Conservation (phyloP, 2,797 vertebrate genomes). For the Alfaro cultratus region DNA sequence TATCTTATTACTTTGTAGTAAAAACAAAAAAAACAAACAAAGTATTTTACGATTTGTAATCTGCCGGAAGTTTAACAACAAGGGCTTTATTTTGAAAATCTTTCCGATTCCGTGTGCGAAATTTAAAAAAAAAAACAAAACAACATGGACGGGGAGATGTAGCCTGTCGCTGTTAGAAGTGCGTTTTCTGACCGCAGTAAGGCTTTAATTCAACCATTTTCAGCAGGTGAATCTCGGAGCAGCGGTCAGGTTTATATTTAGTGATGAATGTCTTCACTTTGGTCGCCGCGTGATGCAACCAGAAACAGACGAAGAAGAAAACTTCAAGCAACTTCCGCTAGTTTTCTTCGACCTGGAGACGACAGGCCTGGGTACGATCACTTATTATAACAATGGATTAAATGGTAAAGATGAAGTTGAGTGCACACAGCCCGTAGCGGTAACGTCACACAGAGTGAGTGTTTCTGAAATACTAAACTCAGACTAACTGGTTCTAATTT, state of each 20-base stretch:
- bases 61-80: not conserved
- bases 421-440: not conserved
- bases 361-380: slow-evolving; percentile 73
- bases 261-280: not conserved
- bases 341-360: slow-evolving; percentile 85
- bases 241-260: not conserved
- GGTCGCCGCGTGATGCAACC: not conserved
- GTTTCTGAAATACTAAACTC: not conserved
- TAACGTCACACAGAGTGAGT: not conserved
- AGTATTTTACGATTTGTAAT: too few relatives aligned
- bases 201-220: not conserved
- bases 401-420: not conserved
- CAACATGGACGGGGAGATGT: not conserved
- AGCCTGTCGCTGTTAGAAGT: not conserved
- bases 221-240: not conserved
- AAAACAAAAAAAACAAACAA: not conserved
- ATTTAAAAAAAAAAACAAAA: not conserved
- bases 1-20: too few relatives aligned
- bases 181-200: not conserved
- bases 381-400: not conserved
- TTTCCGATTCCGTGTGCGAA: not conserved
- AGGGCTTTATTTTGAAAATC: not conserved
- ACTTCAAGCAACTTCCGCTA: slow-evolving; percentile 19
- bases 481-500: not conserved
- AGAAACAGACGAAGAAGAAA: not conserved